A percentile compares a stretch with the other conserved stretches of the same genome.
Evolutionary conservation across 2,797 vertebrate genomes (phyloP).

Genomic region (Chaunax sp.): DNA sequence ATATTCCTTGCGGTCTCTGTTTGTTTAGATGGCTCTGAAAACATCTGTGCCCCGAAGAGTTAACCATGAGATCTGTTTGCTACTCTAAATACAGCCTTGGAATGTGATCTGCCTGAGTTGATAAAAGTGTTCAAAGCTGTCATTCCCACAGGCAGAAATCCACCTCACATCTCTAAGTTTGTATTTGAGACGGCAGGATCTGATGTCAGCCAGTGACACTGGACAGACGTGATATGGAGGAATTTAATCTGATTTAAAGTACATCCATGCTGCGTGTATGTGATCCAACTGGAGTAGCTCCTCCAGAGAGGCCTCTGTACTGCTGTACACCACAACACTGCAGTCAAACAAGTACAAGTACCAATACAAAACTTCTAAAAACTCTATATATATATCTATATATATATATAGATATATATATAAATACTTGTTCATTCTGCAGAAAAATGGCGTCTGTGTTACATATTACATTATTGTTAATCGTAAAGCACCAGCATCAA

Average conservation of each 20-base stretch:
- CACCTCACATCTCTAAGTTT: constrained; percentile 33
- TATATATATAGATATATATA: no score
- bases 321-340: no score
- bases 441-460: background rate
- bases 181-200: constrained; percentile 38
- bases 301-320: background rate
- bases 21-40: constrained; percentile 62
- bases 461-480: background rate
- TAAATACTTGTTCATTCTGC: no score
- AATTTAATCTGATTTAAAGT: constrained; percentile 24
- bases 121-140: constrained; percentile 46
- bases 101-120: constrained; percentile 37
- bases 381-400: no score
- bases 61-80: constrained; percentile 61
- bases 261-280: constrained; percentile 18
- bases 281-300: constrained; percentile 10
- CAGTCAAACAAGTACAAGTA: no score
- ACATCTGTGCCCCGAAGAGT: constrained; percentile 44
- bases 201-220: constrained; percentile 21
- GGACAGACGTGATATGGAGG: constrained; percentile 50
- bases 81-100: constrained; percentile 56
- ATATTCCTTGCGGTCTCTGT: constrained; percentile 35
- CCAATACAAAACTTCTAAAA: no score
- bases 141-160: constrained; percentile 40
- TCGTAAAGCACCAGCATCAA: background rate